These are phyloP conservation scores for Ganaspis brasiliensis DNA, from an alignment of 2,888 invertebrate genomes.

Conservation along the genomic window DNA sequence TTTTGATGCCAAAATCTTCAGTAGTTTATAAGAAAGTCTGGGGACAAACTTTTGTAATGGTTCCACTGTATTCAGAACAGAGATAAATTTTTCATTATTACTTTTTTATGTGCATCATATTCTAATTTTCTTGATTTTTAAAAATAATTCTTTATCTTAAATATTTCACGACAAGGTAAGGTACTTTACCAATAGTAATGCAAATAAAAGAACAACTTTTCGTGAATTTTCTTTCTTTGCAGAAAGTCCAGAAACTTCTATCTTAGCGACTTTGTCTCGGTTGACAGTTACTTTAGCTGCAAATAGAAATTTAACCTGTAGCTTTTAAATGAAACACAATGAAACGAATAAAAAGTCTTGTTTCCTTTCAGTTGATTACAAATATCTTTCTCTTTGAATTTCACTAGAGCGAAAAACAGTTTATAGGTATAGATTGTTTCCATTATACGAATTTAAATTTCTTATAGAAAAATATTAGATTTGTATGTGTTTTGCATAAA, in stretches of 20 bases:
- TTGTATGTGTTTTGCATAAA: no score
- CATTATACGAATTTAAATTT: no score
- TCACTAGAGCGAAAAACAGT: not conserved
- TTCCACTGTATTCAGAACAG: no score
- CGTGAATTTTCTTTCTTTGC: not conserved
- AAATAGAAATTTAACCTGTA: conserved; percentile 68
- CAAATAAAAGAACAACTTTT: not conserved
- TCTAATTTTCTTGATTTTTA: no score
- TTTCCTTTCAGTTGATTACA: conserved; percentile 18
- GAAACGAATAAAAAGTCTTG: conserved; percentile 29
- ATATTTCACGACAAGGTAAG: not conserved
- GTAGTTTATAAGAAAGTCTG: no score
- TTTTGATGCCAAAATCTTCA: no score
- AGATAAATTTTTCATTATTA: no score
- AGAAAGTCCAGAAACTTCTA: not conserved
- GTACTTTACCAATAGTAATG: not conserved
- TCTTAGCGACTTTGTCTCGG: conserved; percentile 21
- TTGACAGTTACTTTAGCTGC: conserved; percentile 40
- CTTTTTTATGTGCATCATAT: no score
- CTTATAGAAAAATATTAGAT: no score
- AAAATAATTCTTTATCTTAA: no score
- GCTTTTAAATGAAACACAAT: conserved; percentile 48
- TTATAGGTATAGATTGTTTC: not conserved
- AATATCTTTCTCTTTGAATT: not conserved
- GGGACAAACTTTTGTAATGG: no score